Evolutionary conservation across 2,113 vertebrate genomes (phyloP), one percentile per base, ranked within the genome.

Genomic region (Vimba vimba): DNA sequence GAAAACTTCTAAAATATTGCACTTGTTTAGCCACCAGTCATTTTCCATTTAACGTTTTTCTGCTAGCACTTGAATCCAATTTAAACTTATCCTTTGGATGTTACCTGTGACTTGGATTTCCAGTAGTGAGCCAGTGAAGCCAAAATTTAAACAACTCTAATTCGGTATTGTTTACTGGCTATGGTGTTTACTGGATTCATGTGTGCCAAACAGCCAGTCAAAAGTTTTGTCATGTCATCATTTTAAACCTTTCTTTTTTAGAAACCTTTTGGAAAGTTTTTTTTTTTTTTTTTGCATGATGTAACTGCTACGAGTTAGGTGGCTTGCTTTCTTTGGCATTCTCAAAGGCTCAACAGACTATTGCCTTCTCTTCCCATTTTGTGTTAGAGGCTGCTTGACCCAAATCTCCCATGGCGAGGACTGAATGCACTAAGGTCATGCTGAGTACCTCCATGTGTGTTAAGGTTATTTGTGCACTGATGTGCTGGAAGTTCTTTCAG

Each of bases 361-460:
- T 55, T 79, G 27, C 17, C 13, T 62, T 79, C 74, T 33, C 62
- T 59, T 25, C 66, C 21, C 11, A 47, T 74, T 62, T 74, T 74
- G 39, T 47, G 43, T 25, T 12, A 73, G 69, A 45, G 23, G 23
- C 71, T 79, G 45, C 43, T 79, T 71, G 50, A 55, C 30, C 50
- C 13, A 59, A 39, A 27, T 71, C 9, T 59, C 47, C 19, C 52
- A 66, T 71, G 84, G 64, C 21, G 33, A 36, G 7, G 43, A 19
- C 19, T 80, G 52, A 85, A 81, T 75, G 57, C 39, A 78, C 19
- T 83, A 33, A 21, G 43, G 62, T 79, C 71, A 64, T 59, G 27
- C 50, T 45, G 59, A 23, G 1, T 60, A 23, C 76, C 60, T 45
- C 33, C 43, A 30, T 17, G 47, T 45, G 43, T 15, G 13, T 64